Base-by-base conservation (phyloP, 2,888 invertebrate genomes). In the Stratiomys singularior region DNA sequence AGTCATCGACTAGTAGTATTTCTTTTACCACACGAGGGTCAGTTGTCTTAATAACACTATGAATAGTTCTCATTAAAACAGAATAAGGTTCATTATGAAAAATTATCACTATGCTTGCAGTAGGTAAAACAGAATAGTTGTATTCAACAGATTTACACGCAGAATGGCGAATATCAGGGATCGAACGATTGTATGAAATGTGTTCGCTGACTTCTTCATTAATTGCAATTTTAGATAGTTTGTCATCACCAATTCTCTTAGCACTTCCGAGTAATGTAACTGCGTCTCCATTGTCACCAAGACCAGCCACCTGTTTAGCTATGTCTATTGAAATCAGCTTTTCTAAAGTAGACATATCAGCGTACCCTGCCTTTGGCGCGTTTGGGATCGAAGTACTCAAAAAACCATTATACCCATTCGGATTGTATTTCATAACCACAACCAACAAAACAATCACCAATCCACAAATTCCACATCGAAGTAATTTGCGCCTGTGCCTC, bases 1-100 rank as follows among this genome's bases (percentile, higher is more conserved):
- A 93, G 87, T 99, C 98, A 85, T 99, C 98, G n/a, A 98, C 93
- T 11, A 99, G 88, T 83, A 99, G 94, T 78, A 99, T 94, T 88
- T 99, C 98, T 85, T 96, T 93, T 15, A 99, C 80, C 46, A 86
- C 82, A 78, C 89, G 85, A 5, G 89, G 85, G 23, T 93, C 93
- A 56, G 93, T 91, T 56, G 92, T 88, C 83, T 92, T 92, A 11
- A 94, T 85, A 0, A 94, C 93, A 83, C 93, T 93, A 85, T 93
- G 91, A 80, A 94, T 92, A 71, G 95, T 95, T 83, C 92, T 87
- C 52, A 96, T 84, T 58, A 96, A 89, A 52, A 95, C 92, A 66
- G 95, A 94, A 89, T 94, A 96, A 0, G 96, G 95, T 86, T 97
- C 97, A 85, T 97, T 96, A 85, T 93, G 95, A 88, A 96, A 97